These are phyloP conservation scores for Pseudonaja textilis DNA, from an alignment of 2,113 vertebrate genomes.

Conservation along the genomic window DNA sequence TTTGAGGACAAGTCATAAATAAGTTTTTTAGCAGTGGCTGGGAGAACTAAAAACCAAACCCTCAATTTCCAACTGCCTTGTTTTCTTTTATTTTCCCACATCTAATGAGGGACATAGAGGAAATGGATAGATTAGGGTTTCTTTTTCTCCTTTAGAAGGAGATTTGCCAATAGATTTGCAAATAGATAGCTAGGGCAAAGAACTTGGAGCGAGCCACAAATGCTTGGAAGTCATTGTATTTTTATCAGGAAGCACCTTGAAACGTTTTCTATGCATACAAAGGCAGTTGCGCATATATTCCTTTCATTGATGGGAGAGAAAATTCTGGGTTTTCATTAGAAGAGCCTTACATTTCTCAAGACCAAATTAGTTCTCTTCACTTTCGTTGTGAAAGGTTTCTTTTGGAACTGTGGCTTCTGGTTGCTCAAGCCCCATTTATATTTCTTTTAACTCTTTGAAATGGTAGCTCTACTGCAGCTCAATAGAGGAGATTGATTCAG, in stretches of 20 bases:
- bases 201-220: neutral
- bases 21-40: neutral
- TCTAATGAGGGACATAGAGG: neutral
- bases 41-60: neutral
- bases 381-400: constrained; percentile 12
- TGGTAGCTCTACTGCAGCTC: constrained; percentile 14
- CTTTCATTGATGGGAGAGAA: constrained; percentile 12
- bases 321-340: neutral
- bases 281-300: neutral
- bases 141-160: neutral
- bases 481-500: neutral
- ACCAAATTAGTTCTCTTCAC: constrained; percentile 11
- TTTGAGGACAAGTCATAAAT: neutral
- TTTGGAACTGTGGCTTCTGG: constrained; percentile 6
- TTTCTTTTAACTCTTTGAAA: constrained; percentile 15
- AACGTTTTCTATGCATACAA: constrained; percentile 16
- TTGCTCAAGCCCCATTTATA: neutral
- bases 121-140: neutral
- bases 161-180: neutral
- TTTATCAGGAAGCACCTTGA: constrained; percentile 3
- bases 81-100: neutral
- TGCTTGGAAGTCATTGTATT: neutral
- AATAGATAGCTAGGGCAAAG: neutral
- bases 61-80: neutral
- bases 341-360: neutral